Evolutionary conservation across 2,113 vertebrate species (phyloP), one percentile per base, ranked within the genome.

Genomic region (Coturnix japonica): DNA sequence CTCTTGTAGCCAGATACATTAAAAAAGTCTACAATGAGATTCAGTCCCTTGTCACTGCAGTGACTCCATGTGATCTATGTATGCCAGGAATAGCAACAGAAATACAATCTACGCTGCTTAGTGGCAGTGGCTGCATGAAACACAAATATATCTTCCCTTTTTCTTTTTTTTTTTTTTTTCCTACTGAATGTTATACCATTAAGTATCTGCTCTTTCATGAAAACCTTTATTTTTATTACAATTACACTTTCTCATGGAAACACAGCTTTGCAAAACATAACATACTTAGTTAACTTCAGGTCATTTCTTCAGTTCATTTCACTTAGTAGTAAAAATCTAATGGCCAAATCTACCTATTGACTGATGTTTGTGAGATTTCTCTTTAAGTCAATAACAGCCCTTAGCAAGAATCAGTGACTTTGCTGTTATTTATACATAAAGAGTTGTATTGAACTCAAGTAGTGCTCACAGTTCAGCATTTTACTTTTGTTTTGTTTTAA

Each of bases 391-490:
- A 56, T 95, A 94, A 83, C 0, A 86, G 76, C 81, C 66, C 44
- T 26, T n/a, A 92, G 86, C 77, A 84, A 90, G 57, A 88, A 86
- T 60, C 74, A n/a, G 61, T 13, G 35, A 12, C 70, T 88, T 90
- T 59, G 47, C 54, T 83, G 73, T 84, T 90, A 74, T 86, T 94
- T 95, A 90, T 79, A 74, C 78, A 63, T 53, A 90, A 90, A 85
- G 77, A 59, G 28, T 53, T 90, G 78, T 61, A 87, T 56, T 89
- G 81, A 96, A 44, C 77, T 88, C 21, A 74, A 88, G 43, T 64
- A 14, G 3, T 67, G 39, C 12, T 87, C 64, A 23, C 37, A 59
- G 28, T 65, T 93, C 54, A 94, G 65, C 47, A 28, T 86, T 65
- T 77, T 70, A 53, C 49, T 81, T 11, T 6, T n/a, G 22, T n/a